Evolutionary conservation across 2,113 vertebrate genomes (phyloP).

Genomic region (Saguinus imperator): DNA sequence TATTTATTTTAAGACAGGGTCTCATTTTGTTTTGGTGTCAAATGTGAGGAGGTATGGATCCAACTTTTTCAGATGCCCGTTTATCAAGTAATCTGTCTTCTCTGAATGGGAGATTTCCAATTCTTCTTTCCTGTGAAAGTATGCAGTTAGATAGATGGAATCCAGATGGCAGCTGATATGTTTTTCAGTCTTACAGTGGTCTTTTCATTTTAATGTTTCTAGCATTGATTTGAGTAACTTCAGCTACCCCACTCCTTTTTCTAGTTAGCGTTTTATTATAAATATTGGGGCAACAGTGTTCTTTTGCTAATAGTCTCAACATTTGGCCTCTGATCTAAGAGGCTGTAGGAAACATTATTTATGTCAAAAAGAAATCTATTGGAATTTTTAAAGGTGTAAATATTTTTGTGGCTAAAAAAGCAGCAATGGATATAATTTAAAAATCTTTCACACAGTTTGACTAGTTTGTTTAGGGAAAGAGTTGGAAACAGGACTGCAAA

Average conservation of each 20-base stretch:
- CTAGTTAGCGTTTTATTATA: slow-evolving; percentile 19
- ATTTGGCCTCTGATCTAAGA: slow-evolving; percentile 43
- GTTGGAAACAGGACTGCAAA: background rate
- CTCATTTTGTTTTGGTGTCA: background rate
- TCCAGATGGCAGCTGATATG: background rate
- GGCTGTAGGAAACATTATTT: slow-evolving; percentile 33
- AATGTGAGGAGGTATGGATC: background rate
- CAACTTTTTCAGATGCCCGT: background rate
- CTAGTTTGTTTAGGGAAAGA: slow-evolving; percentile 35
- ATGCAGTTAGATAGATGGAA: background rate
- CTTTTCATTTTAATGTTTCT: slow-evolving; percentile 51
- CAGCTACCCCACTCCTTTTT: background rate
- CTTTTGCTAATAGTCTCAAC: slow-evolving; percentile 13
- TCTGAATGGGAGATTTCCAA: background rate
- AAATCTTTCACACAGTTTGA: slow-evolving; percentile 2
- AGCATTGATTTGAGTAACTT: slow-evolving; percentile 8
- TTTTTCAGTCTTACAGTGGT: background rate
- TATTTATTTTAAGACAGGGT: background rate
- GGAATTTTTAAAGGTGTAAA: slow-evolving; percentile 43
- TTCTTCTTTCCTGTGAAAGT: background rate
- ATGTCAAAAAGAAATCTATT: slow-evolving; percentile 17
- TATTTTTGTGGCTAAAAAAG: slow-evolving; percentile 10
- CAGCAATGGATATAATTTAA: background rate
- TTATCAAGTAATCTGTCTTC: background rate
- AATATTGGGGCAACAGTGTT: background rate